Conservation (phyloP, 2,888 invertebrate species). For the Noctuana brunneofusca region DNA sequence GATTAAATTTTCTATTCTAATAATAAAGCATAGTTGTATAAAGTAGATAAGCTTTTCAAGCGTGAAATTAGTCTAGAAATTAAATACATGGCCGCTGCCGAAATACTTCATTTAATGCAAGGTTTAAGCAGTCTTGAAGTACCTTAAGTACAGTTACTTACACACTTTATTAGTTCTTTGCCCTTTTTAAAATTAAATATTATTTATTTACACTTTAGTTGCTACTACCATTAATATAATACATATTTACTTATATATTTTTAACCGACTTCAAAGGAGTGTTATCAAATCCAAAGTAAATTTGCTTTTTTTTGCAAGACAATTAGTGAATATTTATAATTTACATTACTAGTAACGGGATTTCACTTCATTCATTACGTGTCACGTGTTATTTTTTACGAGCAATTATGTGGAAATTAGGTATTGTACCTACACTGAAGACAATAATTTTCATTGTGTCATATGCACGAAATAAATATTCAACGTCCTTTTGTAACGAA, state of each 20-base stretch:
- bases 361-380: constrained; percentile 27
- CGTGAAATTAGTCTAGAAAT: constrained; percentile 22
- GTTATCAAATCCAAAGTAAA: no score
- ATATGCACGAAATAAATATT: constrained; percentile 16
- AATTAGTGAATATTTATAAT: background rate
- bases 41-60: constrained; percentile 4
- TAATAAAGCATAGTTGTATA: constrained; percentile 14
- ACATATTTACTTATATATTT: no score
- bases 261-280: no score
- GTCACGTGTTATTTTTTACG: constrained; percentile 16
- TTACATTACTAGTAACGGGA: constrained; percentile 13
- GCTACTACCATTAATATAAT: no score
- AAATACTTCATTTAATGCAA: constrained; percentile 14
- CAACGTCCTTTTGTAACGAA: background rate
- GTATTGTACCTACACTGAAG: constrained; percentile 7
- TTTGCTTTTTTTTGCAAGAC: no score
- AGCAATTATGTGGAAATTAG: constrained; percentile 34
- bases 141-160: background rate
- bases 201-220: no score
- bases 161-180: background rate
- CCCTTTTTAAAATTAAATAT: background rate
- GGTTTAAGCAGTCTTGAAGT: background rate
- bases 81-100: constrained; percentile 10
- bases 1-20: background rate
- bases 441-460: constrained; percentile 25